Evolutionary conservation across 37 sponge, comb jelly and placozoan genomes (phyloP), one percentile per base, ranked within the genome.

Genomic region (Axinella damicornis): DNA sequence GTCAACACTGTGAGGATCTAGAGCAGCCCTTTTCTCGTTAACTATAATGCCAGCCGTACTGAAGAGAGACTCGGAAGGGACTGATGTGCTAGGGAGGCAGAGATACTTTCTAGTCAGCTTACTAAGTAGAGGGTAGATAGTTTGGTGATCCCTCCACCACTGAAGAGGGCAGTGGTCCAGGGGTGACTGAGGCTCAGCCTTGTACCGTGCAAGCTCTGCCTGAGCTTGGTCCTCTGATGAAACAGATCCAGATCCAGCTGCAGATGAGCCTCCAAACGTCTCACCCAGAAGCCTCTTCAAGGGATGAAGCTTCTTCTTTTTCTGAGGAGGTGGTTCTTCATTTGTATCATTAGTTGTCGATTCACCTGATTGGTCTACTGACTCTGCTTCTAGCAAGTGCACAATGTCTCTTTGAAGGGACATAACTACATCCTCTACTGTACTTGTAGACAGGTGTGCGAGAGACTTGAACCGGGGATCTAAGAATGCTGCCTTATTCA

Each of bases 391-490:
- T 71, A 71, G 38, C 37, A 71, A 24, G 25, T 71, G 16, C 36
- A 25, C 76, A 22, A 75, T 75, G 17, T 75, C 76, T 75, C 54
- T 21, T 53, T 75, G 76, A 75, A 75, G 19, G 1, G 76, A 46
- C 28, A 46, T n/a, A 27, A 55, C 5, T 21, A 33, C 53, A 57
- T 57, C 33, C 54, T 75, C 76, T 57, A 53, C 53, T 54, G 57
- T 53, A 75, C 24, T n/a, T 33, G 76, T 57, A 57, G 76, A 33
- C 27, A 75, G 18, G 57, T 75, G 76, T n/a, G 76, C 31, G 22
- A 75, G 76, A 75, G 32, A 55, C 11, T 55, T 75, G 76, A 75
- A 75, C 59, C 57, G 46, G 53, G 76, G 76, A n/a, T 75, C 76
- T 0, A 75, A 53, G 30, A 53, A 57, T 9, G 27, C 18, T 0